A percentile compares a stretch with the other conserved stretches of the same genome.
Conservation (phyloP, 2,797 vertebrate genomes). For the Lophura swinhoii region DNA sequence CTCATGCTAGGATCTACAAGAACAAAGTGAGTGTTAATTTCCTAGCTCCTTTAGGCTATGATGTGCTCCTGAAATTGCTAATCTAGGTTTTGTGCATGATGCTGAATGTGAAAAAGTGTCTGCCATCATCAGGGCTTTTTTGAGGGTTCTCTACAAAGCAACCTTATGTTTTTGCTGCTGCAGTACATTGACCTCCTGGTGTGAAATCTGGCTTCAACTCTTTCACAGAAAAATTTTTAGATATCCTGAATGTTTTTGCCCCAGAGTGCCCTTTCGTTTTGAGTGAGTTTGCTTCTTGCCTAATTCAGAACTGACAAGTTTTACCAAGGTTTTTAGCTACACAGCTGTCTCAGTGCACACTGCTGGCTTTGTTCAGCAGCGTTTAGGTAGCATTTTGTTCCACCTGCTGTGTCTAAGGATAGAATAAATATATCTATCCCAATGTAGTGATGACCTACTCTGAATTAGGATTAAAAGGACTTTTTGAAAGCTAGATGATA, state of each 20-base stretch:
- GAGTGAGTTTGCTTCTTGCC: neutral
- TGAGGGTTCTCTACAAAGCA: neutral
- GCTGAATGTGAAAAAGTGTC: neutral
- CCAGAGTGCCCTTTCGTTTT: slow-evolving; percentile 3
- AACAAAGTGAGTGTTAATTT: neutral
- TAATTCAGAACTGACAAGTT: neutral
- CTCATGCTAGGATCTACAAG: neutral
- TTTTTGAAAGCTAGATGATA: neutral
- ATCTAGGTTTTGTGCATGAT: neutral
- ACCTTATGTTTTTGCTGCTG: neutral
- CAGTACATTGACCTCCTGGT: neutral
- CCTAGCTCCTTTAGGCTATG: neutral
- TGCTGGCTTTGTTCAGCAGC: neutral
- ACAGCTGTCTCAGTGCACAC: rapidly evolving
- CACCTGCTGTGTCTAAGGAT: neutral
- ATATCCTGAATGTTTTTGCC: neutral
- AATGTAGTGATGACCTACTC: neutral
- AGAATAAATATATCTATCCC: neutral
- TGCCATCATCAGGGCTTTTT: neutral
- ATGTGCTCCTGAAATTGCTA: neutral
- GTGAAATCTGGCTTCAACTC: neutral
- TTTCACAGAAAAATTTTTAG: neutral
- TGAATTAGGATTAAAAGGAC: neutral
- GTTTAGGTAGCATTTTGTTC: neutral
- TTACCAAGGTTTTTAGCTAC: neutral